Evolutionary conservation across 35 echinoderm and acorn worm genomes (phyloP).

Genomic region (Anneissia japonica): DNA sequence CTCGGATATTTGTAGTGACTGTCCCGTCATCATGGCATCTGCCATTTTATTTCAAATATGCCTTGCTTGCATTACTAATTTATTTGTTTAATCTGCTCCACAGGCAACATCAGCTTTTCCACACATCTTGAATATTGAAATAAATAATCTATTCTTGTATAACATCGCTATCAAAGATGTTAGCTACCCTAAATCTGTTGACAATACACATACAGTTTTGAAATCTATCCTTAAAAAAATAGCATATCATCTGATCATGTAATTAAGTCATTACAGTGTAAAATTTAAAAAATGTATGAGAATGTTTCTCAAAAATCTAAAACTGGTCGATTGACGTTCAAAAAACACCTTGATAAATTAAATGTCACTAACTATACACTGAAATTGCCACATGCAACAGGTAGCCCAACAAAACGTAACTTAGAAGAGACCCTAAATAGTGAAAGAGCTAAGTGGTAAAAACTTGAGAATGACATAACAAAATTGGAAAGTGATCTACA

Average conservation of each 20-base stretch:
- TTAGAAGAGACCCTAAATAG: no score
- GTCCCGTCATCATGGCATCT: no score
- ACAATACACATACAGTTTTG: slow-evolving; percentile 6
- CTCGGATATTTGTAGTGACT: no score
- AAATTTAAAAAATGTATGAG: slow-evolving; percentile 30
- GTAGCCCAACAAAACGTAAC: no score
- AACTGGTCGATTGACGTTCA: slow-evolving; percentile 23
- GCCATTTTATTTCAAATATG: slow-evolving; percentile 8
- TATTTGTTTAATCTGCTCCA: background rate
- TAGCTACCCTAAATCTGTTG: background rate
- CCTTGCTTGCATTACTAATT: slow-evolving; percentile 1
- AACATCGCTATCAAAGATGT: slow-evolving; percentile 4
- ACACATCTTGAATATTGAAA: slow-evolving; percentile 9
- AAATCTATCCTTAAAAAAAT: slow-evolving; percentile 8
- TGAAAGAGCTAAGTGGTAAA: no score
- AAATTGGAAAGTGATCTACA: no score
- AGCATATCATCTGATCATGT: slow-evolving; percentile 11
- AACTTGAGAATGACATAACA: no score
- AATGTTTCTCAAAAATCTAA: no score
- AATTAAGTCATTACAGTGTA: slow-evolving; percentile 22
- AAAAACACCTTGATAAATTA: no score
- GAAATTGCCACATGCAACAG: no score
- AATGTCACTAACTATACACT: no score
- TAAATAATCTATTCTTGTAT: slow-evolving; percentile 25
- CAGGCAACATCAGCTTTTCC: background rate